Base-by-base conservation (phyloP, 2,888 invertebrate species). In the Spisula subtruncata region DNA sequence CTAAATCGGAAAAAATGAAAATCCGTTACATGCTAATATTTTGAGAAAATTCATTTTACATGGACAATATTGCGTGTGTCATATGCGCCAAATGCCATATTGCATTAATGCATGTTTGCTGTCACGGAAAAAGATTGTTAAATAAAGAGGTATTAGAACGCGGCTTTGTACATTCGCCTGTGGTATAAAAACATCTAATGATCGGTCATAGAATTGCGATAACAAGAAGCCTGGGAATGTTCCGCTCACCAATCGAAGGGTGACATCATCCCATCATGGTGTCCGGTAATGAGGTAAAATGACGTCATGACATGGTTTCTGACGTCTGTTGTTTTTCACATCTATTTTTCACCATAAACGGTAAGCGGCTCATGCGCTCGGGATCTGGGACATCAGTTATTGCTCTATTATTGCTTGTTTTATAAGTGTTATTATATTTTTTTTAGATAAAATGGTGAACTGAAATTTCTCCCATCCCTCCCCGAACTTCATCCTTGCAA, bases 11-110 rank as follows among this genome's bases (percentile, higher is more conserved):
- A 35, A 75, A 32, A 75, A 32, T 75, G 32, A 75, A 35, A 75
- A 75, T 75, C 35, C 32, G 29, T 18, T 75, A 16, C 75, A 75
- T 75, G 75, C 35, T 16, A 75, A 75, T 75, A 75, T 75, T 41
- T 75, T 75, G 32, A 32, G 75, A 75, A 75, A 41, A 32, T 75
- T 75, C 14, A 75, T 75, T 75, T 35, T 75, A 12, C 75, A 35
- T 35, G 60, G 35, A 75, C 16, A 75, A 32, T 32, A 75, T 35
- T 35, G 75, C 75, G 35, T 75, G 75, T 35, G 35, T 75, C 29
- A 35, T 29, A 12, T 12, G 75, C 32, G 18, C 1, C 75, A 18
- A 18, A 35, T 35, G 18, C 16, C 35, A 32, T 25, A 32, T 5
- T 75, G 75, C 75, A 75, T 35, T 75, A 35, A 75, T 10, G 5